Evolutionary conservation across 2,888 invertebrate genomes (phyloP).

Genomic region (Drosophila recens): DNA sequence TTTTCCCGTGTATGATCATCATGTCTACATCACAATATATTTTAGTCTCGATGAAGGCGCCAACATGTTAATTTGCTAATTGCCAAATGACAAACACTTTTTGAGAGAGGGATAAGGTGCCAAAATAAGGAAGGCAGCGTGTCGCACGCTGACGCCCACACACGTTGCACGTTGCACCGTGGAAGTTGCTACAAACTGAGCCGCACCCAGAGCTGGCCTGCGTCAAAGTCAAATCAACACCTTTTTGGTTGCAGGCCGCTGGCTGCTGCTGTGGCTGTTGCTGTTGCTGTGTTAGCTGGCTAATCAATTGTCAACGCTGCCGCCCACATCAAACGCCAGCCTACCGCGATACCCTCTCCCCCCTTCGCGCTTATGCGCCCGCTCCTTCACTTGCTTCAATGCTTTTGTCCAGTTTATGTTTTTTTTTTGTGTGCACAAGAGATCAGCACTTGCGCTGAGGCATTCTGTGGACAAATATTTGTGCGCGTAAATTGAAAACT

Average conservation of each 20-base stretch:
- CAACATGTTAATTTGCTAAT: slow-evolving; percentile 77
- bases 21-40: not conserved
- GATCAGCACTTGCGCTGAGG: slow-evolving; percentile 80
- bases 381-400: not conserved
- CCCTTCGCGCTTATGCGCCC: not conserved
- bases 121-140: slow-evolving; percentile 47
- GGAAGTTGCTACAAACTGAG: slow-evolving; percentile 4
- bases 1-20: not conserved
- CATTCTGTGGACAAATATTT: slow-evolving; percentile 80
- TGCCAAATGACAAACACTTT: slow-evolving; percentile 61
- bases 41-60: slow-evolving; percentile 37
- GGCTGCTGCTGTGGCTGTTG: slow-evolving; percentile 6
- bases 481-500: slow-evolving; percentile 78
- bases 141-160: slow-evolving; percentile 51
- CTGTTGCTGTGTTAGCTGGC: slow-evolving; percentile 42
- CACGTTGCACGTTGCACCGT: slow-evolving; percentile 46
- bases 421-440: slow-evolving; percentile 63
- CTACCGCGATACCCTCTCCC: slow-evolving; percentile 18
- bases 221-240: slow-evolving; percentile 65
- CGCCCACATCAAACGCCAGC: slow-evolving; percentile 78
- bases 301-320: slow-evolving; percentile 79
- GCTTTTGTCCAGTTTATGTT: slow-evolving; percentile 28
- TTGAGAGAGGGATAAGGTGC: slow-evolving; percentile 49
- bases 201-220: slow-evolving; percentile 26
- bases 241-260: slow-evolving; percentile 55